Base-by-base conservation (phyloP, 2,888 invertebrate genomes). In the Encarsia formosa region DNA sequence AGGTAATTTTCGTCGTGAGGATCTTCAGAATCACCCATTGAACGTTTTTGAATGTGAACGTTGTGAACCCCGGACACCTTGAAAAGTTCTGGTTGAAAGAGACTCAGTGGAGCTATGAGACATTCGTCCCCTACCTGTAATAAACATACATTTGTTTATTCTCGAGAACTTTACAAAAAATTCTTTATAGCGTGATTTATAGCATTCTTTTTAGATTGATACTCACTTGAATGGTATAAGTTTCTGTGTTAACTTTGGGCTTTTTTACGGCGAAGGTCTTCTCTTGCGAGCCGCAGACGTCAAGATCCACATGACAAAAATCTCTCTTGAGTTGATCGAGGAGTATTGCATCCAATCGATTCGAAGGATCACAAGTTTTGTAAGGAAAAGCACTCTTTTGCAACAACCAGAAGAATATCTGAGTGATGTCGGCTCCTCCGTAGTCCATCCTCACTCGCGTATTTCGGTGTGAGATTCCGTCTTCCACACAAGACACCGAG, bases 401-500 rank as follows among this genome's bases (percentile, higher is more conserved):
- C 20, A 96, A 78, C 59, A 96, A 78, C 87, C 92, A 91, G 46
- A 87, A 86, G 62, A 96, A 84, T 6, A 90, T 86, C 71, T 93
- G 90, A 0, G 93, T 91, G 0, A 96, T 87, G 75, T 97, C 96
- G 11, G 88, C 88, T 4, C 93, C 91, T 4, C 95, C 95, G 68
- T 92, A 93, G 61, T 91, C 88, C 78, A 95, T 81, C 45, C 88
- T 76, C 0, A 84, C 83, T 66, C 94, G 79, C 0, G 95, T 92
- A 58, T 87, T 86, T 60, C 88, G 84, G 66, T 92, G 91, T 20
- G 95, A 95, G 54, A 96, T 89, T 1, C 94, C 95, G 78, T 96
- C 96, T 77, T 96, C 96, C 1, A 96, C 93, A 76, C 96, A 97
- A 2, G 93, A 93, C 18, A 97, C 88, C 0, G 94, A 91, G 0